Evolutionary conservation across 2,888 invertebrate species (phyloP).

Genomic region (Ormyrus labotus): DNA sequence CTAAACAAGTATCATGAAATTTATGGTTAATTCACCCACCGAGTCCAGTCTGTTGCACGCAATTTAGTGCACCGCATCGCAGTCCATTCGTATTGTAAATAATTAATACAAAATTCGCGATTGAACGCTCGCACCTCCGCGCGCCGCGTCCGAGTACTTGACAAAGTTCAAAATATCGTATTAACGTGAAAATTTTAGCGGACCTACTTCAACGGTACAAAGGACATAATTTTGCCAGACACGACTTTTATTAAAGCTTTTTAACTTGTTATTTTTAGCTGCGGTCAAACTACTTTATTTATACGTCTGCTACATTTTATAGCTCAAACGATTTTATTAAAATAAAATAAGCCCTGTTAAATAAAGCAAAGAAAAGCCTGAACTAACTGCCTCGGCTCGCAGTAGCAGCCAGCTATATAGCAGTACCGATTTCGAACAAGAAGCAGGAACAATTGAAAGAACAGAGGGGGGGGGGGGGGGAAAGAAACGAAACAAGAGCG

Average conservation of each 20-base stretch:
- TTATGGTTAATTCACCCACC: no score
- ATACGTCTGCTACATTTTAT: no score
- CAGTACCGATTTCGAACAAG: background rate
- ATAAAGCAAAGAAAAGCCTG: no score
- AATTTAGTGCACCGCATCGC: constrained; percentile 27
- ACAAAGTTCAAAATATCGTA: constrained; percentile 4
- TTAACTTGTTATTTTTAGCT: no score
- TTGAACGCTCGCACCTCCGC: constrained; percentile 18
- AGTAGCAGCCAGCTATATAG: no score
- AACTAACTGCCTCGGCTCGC: no score
- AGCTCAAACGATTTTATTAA: no score
- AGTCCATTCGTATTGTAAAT: constrained; percentile 15
- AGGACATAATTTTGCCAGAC: background rate
- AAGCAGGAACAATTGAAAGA: background rate
- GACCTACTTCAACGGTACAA: background rate
- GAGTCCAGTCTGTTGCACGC: constrained; percentile 10
- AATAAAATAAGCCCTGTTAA: no score
- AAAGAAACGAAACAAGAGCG: background rate
- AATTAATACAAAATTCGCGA: constrained; percentile 38
- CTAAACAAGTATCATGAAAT: background rate
- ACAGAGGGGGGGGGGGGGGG: background rate
- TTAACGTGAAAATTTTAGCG: background rate
- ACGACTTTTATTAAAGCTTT: no score
- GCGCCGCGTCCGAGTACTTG: background rate
- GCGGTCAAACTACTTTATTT: no score